These are phyloP conservation scores for Nothoprocta perdicaria DNA, from an alignment of 2,113 vertebrate genomes.

Conservation along the genomic window DNA sequence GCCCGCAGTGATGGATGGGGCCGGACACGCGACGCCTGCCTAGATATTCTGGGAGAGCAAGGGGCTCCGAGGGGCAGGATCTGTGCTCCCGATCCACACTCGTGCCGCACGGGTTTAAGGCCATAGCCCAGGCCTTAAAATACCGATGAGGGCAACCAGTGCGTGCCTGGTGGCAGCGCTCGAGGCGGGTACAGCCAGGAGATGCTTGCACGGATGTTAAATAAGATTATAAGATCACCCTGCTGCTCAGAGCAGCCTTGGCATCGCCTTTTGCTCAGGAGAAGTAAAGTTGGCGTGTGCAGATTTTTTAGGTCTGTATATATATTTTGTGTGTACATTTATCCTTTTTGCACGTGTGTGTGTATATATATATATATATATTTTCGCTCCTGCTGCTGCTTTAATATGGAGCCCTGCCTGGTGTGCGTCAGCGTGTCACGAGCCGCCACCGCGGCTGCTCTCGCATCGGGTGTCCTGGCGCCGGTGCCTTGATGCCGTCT, in stretches of 20 bases:
- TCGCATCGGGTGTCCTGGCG: slow-evolving; percentile 41
- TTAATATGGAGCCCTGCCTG: not conserved
- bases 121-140: not conserved
- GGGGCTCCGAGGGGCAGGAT: not conserved
- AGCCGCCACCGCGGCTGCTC: slow-evolving; percentile 34
- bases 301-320: not conserved
- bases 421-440: not conserved
- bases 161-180: not conserved
- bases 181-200: not conserved
- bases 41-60: fast-evolving
- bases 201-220: not conserved
- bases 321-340: too few relatives aligned
- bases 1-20: not conserved
- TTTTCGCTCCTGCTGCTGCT: too few relatives aligned
- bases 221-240: too few relatives aligned
- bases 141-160: fast-evolving
- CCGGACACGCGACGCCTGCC: too few relatives aligned
- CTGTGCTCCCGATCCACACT: too few relatives aligned
- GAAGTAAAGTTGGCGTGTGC: not conserved
- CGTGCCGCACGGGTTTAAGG: too few relatives aligned
- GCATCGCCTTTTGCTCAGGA: not conserved
- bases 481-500: slow-evolving; percentile 72
- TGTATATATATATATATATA: too few relatives aligned
- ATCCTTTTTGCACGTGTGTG: too few relatives aligned
- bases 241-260: not conserved